These are phyloP conservation scores for Eueremaeus valkanovi DNA, from an alignment of 2,888 invertebrate genomes.

Conservation along the genomic window DNA sequence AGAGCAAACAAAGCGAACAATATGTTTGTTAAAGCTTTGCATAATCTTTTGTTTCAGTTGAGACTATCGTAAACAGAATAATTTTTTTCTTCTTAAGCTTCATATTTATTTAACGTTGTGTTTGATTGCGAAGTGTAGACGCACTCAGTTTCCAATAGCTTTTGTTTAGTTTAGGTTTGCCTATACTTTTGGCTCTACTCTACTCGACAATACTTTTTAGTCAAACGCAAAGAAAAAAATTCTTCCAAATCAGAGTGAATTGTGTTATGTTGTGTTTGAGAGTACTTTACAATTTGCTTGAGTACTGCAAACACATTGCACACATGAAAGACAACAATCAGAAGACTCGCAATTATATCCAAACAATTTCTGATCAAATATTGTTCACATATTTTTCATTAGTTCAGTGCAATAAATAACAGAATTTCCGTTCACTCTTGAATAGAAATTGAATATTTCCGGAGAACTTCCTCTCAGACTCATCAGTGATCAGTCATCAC, in stretches of 20 bases:
- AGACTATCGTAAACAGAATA: background rate
- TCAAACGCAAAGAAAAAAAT: background rate
- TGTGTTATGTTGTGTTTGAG: background rate
- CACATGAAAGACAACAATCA: background rate
- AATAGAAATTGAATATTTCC: no score
- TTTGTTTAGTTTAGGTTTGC: no score
- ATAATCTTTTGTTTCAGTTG: background rate
- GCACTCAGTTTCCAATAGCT: no score
- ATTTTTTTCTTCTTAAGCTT: background rate
- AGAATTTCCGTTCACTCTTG: no score
- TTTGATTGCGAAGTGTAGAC: background rate
- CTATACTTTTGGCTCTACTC: no score
- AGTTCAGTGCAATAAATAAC: no score
- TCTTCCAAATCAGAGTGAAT: background rate
- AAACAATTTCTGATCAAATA: background rate
- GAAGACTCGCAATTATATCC: background rate
- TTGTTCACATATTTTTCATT: background rate
- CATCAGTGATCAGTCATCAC: no score
- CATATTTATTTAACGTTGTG: background rate
- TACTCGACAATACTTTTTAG: background rate
- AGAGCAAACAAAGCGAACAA: background rate
- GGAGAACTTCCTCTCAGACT: no score
- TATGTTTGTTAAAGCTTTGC: background rate
- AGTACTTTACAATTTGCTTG: background rate
- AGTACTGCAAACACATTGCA: no score